phyloP scores from a whole-genome alignment of 2,797 vertebrate genomes.

The Betta splendens region DNA sequence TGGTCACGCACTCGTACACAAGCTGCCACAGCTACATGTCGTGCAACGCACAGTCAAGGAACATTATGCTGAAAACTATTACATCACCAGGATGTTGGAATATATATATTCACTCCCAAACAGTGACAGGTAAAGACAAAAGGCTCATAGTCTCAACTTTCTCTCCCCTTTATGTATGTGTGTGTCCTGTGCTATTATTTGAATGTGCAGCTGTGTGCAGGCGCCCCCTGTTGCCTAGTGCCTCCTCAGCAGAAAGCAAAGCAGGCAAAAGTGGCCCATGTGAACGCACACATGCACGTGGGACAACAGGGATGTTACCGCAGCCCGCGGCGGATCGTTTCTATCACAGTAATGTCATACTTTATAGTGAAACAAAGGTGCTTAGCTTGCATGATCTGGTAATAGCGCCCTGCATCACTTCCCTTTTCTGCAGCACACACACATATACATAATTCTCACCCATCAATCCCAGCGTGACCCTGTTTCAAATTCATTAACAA shows the following conservation, averaged over 20 bases:
- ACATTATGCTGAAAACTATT: conserved; percentile 29
- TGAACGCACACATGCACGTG: conserved; percentile 11
- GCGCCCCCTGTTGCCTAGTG: conserved; percentile 85
- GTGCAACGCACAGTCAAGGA: conserved; percentile 29
- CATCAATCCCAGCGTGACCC: conserved; percentile 75
- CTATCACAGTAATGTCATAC: conserved; percentile 39
- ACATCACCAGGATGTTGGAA: conserved; percentile 36
- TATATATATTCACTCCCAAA: conserved; percentile 43
- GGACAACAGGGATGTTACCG: conserved; percentile 17
- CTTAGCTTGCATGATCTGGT: conserved; percentile 61
- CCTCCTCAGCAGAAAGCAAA: conserved; percentile 39
- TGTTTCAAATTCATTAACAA: conserved; percentile 81
- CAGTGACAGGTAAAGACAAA: conserved; percentile 29
- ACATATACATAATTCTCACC: conserved; percentile 63
- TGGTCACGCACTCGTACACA: conserved; percentile 56
- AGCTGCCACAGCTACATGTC: conserved; percentile 36
- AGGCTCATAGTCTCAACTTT: conserved; percentile 24
- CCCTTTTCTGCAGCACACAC: conserved; percentile 33
- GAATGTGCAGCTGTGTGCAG: conserved; percentile 75
- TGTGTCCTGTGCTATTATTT: conserved; percentile 40
- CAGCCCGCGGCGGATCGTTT: conserved; percentile 26
- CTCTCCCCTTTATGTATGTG: conserved; percentile 30
- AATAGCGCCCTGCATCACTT: conserved; percentile 51
- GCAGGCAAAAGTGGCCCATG: conserved; percentile 24
- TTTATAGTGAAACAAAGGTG: conserved; percentile 60